Percentiles rank a stretch among this genome's conserved stretches.
These are phyloP conservation scores for Drosophila gunungcola DNA, from an alignment of 1,140 invertebrate genomes.

Conservation along the genomic window DNA sequence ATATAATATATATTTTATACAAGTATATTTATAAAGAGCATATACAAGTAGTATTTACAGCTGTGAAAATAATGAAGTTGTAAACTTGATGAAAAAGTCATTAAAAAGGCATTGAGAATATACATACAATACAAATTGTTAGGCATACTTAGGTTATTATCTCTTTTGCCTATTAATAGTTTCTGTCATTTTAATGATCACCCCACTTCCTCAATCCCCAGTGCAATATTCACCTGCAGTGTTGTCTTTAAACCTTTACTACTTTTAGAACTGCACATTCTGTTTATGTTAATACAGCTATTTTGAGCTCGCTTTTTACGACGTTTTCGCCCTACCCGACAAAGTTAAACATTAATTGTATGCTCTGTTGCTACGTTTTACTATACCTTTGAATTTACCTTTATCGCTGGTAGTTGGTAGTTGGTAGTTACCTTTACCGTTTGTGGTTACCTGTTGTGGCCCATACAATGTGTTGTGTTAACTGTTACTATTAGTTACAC, in stretches of 20 bases:
- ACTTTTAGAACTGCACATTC: not conserved
- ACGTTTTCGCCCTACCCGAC: not conserved
- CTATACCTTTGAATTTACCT: not conserved
- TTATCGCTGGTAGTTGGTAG: conserved; percentile 2
- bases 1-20: not conserved
- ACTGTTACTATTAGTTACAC: conserved; percentile 41
- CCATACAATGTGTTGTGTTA: conserved; percentile 20
- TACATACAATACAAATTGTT: too few relatives aligned
- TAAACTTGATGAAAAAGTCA: too few relatives aligned
- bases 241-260: not conserved
- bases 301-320: conserved; percentile 6
- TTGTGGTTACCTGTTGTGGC: conserved; percentile 6
- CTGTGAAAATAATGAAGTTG: too few relatives aligned
- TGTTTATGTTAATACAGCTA: conserved; percentile 13
- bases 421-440: not conserved
- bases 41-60: too few relatives aligned
- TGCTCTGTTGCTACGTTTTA: conserved; percentile 7
- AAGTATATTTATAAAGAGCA: too few relatives aligned
- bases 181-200: too few relatives aligned
- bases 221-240: not conserved
- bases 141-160: too few relatives aligned
- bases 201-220: too few relatives aligned
- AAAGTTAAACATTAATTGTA: conserved; percentile 8
- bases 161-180: too few relatives aligned
- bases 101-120: too few relatives aligned